Evolutionary conservation across 1,140 invertebrate genomes (phyloP).

Genomic region (Alviniconcha marisindica): DNA sequence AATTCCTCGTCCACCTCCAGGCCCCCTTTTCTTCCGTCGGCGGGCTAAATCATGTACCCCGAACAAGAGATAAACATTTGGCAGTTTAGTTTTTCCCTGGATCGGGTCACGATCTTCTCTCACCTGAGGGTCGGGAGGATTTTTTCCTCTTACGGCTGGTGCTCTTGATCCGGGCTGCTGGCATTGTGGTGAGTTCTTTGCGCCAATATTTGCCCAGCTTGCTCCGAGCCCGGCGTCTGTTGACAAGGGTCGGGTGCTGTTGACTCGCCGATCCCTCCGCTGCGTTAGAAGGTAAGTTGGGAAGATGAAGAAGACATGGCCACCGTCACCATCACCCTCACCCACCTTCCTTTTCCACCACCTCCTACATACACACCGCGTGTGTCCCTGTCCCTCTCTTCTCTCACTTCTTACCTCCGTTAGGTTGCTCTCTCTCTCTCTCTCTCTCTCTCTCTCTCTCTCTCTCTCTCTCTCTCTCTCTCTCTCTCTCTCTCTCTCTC

Average conservation of each 20-base stretch:
- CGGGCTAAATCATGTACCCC: slow-evolving; percentile 5
- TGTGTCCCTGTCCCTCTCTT: not conserved
- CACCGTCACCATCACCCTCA: too few relatives aligned
- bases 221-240: not conserved
- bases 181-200: not conserved
- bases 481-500: slow-evolving; percentile 4
- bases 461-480: slow-evolving; percentile 1
- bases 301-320: too few relatives aligned
- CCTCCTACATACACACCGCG: too few relatives aligned
- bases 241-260: not conserved
- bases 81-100: not conserved
- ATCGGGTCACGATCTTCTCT: slow-evolving; percentile 8
- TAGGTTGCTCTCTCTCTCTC: not conserved
- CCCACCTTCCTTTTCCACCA: too few relatives aligned
- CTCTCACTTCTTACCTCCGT: not conserved
- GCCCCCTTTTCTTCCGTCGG: not conserved
- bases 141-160: not conserved
- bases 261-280: slow-evolving; percentile 2
- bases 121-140: not conserved
- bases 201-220: slow-evolving; percentile 18
- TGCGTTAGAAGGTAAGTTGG: not conserved
- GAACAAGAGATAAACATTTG: slow-evolving; percentile 33
- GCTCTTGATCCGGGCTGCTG: not conserved
- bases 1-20: not conserved
- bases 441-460: not conserved